These are phyloP conservation scores for Epinotia bilunana DNA, from an alignment of 2,888 invertebrate genomes.

Conservation along the genomic window DNA sequence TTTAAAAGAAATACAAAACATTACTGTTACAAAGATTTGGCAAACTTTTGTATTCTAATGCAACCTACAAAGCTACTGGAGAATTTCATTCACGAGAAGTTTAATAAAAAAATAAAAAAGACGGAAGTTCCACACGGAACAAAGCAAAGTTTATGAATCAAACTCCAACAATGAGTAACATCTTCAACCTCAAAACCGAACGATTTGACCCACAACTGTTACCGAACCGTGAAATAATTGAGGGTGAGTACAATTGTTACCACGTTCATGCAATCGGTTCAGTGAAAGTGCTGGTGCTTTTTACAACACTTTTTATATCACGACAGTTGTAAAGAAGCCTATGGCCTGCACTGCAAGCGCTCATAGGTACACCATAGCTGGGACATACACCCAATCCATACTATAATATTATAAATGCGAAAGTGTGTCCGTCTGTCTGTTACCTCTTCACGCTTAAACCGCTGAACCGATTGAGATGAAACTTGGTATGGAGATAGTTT, in stretches of 20 bases:
- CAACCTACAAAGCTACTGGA: no score
- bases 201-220: conserved; percentile 64
- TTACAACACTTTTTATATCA: not conserved
- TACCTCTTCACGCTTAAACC: no score
- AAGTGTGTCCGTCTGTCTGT: no score
- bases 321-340: not conserved
- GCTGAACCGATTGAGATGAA: no score
- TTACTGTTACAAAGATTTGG: no score
- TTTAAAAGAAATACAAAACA: no score
- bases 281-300: not conserved
- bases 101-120: not conserved
- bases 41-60: no score
- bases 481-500: no score
- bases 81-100: no score
- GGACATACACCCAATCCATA: no score
- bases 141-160: not conserved
- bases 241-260: conserved; percentile 59
- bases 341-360: not conserved
- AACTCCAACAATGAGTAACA: not conserved
- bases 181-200: conserved; percentile 18
- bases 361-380: no score
- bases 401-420: no score
- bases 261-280: conserved; percentile 57
- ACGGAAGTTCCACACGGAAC: not conserved
- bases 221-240: conserved; percentile 72